Percentiles rank a stretch among this genome's conserved stretches.
Conservation (phyloP, 2,888 invertebrate species). For the Dinocampus coccinellae region DNA sequence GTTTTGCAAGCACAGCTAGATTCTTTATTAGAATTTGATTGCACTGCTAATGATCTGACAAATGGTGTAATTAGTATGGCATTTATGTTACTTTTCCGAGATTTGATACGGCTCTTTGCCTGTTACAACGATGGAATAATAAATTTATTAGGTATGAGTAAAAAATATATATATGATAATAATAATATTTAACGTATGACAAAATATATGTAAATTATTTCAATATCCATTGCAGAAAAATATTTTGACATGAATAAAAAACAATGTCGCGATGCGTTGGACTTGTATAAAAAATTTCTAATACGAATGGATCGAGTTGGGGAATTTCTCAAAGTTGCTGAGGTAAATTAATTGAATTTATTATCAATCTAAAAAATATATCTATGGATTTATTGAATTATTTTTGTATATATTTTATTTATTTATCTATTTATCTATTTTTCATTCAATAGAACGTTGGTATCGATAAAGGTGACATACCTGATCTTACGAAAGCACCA, state of each 20-base stretch:
- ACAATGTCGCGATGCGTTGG: slow-evolving; percentile 96
- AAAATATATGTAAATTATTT: not conserved
- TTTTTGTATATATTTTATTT: slow-evolving; percentile 19
- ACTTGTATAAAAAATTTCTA: slow-evolving; percentile 98
- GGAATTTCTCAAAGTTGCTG: slow-evolving; percentile 93
- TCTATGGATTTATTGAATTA: not conserved
- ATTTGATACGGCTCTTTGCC: slow-evolving; percentile 98
- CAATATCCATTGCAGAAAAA: slow-evolving; percentile 80
- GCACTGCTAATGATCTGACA: slow-evolving; percentile 94
- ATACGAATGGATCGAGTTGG: slow-evolving; percentile 98
- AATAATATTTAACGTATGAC: not conserved
- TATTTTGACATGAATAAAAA: slow-evolving; percentile 99
- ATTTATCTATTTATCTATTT: no score
- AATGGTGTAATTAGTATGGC: slow-evolving; percentile 99
- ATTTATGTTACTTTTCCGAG: slow-evolving; percentile 98
- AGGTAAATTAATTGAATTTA: slow-evolving; percentile 67
- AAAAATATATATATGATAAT: no score
- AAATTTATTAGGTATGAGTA: slow-evolving; percentile 91
- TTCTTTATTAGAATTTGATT: slow-evolving; percentile 96
- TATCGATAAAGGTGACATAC: slow-evolving; percentile 98
- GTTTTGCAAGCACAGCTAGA: slow-evolving; percentile 96
- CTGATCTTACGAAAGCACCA: slow-evolving; percentile 97
- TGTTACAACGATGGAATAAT: slow-evolving; percentile 99
- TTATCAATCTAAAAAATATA: not conserved
- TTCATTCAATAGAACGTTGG: slow-evolving; percentile 93